Percentiles rank a stretch among this genome's conserved stretches.
Evolutionary conservation across 2,797 vertebrate genomes (phyloP).

Genomic region (Hyperoplus immaculatus): DNA sequence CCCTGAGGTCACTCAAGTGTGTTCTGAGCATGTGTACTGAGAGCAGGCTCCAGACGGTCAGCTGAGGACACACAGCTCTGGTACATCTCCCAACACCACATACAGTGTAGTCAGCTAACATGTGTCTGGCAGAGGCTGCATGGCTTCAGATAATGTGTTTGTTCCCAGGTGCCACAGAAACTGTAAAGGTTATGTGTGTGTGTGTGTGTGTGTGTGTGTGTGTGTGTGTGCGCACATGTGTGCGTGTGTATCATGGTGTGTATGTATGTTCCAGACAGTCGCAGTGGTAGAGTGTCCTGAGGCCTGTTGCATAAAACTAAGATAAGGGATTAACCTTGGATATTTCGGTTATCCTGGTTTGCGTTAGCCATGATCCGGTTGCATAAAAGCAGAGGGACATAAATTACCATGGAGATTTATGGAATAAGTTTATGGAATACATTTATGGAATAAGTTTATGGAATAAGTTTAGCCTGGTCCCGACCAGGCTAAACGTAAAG

Average conservation of each 20-base stretch:
- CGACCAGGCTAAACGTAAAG: too few relatives aligned
- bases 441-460: too few relatives aligned
- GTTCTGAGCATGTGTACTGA: constrained; percentile 35
- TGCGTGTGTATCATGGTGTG: constrained; percentile 17
- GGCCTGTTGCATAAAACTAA: too few relatives aligned
- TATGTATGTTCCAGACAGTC: constrained; percentile 56
- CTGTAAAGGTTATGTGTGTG: constrained; percentile 33
- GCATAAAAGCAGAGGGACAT: too few relatives aligned
- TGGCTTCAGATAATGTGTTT: constrained; percentile 52
- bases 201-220: constrained; percentile 8
- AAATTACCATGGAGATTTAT: too few relatives aligned
- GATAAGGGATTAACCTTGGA: too few relatives aligned
- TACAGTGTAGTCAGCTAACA: constrained; percentile 46
- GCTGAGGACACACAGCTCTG: constrained; percentile 50
- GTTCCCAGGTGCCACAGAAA: constrained; percentile 64
- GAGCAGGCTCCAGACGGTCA: constrained; percentile 67
- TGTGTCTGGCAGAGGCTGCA: constrained; percentile 22
- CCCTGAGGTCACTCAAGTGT: constrained; percentile 25
- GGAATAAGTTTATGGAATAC: too few relatives aligned
- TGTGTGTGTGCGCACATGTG: constrained; percentile 17
- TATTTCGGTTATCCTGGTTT: too few relatives aligned
- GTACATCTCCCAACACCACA: constrained; percentile 56
- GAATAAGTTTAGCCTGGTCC: too few relatives aligned
- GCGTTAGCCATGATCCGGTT: too few relatives aligned
- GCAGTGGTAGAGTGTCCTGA: constrained; percentile 6